Base-by-base conservation (phyloP, 1,140 invertebrate genomes). In the Bombus polaris region DNA sequence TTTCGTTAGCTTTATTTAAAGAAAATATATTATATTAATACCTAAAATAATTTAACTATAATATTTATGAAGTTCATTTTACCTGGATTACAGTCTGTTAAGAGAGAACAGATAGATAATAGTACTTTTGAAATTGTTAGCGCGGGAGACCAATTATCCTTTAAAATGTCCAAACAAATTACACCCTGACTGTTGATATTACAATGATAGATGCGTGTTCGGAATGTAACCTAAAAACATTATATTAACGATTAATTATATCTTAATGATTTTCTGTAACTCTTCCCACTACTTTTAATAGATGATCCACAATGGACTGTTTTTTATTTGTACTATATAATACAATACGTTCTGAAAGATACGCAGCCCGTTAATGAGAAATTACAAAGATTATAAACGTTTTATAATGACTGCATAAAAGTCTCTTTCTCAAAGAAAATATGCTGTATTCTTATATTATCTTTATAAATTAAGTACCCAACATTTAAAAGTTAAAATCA, bases 161-260 rank as follows among this genome's bases (percentile, higher is more conserved):
- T 99, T 77, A 99, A 96, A 92, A 99, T 99, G 94, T 99, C 98
- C 94, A 99, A 96, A 94, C 98, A 99, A 93, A 99, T 99, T 39
- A 99, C 98, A 90, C 98, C 98, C 96, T 99, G 98, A 95, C 98
- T 99, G 96, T 99, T 99, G 94, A 99, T 99, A 95, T 99, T 99
- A 96, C 98, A 99, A 93, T 99, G 98, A 94, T 99, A 99, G 95
- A 99, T 99, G 92, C 98, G 97, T 85, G 98, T 98, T 90, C 98
- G 97, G 96, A 99, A 99, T 94, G 98, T 99, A 74, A 99, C 98
- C 98, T 98, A 94, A 95, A 92, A 87, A 72, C n/a, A 59, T 37
- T 82, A 57, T 83, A 70, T 53, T 39, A 77, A 78, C 35, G 37
- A 42, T 83, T 68, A 76, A 76, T 76, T 83, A 76, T 62, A 22